Evolutionary conservation across 2,797 vertebrate genomes (phyloP), one percentile per base, ranked within the genome.

Genomic region (Gadopsis marmoratus): DNA sequence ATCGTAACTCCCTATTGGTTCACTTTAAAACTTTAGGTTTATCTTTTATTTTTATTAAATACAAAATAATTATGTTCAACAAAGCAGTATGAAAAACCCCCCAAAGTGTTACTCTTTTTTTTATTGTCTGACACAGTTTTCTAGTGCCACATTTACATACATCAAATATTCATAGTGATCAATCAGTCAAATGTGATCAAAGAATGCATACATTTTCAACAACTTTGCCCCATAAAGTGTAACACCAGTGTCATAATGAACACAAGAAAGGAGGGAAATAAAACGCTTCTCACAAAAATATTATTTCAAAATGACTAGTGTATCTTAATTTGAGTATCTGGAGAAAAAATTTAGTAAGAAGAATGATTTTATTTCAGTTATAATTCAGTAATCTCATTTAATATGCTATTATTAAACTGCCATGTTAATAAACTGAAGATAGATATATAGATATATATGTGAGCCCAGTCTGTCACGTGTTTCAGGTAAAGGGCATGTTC

Each of bases 401-500:
- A 71, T 60, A 47, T 50, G 9, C 8, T 62, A 1, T 37, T n/a
- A 37, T 71, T 48, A 4, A 35, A 72, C 1, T 23, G 6, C 39
- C 4, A 51, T 8, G 2, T 19, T 23, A 12, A 21, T 7, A 13
- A 19, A 69, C 31, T 67, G 7, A 64, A 64, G 14, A 31, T 7
- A 35, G 6, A 35, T 26, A 26, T 26, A 26, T 8, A 35, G 6
- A 39, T 39, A 39, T 37, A 37, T 39, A 39, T 39, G 10, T 39
- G 10, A 9, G 5, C 8, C 8, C 10, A 26, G 41, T 13, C 7
- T 9, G 16, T n/a, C 41, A 26, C 33, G 12, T 56, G 54, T 62
- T 26, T 48, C 37, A 45, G 13, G 8, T 12, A 7, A 37, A 62
- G 73, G 43, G 43, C n/a, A 43, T 33, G 59, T 73, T 76, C 75